A percentile compares a stretch with the other conserved stretches of the same genome.
These are phyloP conservation scores for Notothenia rossii DNA, from an alignment of 2,113 vertebrate genomes.

Conservation along the genomic window DNA sequence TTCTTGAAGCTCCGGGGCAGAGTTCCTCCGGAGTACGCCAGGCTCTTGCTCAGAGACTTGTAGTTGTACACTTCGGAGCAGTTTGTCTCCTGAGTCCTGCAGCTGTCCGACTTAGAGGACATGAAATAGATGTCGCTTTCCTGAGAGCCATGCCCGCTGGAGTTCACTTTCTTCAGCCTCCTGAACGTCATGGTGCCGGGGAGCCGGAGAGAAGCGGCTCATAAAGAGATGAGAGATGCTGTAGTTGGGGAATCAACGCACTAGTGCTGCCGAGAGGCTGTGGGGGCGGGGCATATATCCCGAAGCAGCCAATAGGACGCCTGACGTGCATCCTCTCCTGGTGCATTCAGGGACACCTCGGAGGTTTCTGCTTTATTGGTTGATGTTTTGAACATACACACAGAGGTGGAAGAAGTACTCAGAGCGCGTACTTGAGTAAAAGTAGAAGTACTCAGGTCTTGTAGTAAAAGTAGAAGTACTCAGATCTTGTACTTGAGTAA, in stretches of 20 bases:
- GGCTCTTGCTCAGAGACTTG: conserved; percentile 88
- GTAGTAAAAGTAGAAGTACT: too few species aligned
- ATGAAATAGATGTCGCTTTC: conserved; percentile 82
- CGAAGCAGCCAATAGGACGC: conserved; percentile 39
- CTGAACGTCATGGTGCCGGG: conserved; percentile 80
- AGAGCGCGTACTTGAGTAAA: too few species aligned
- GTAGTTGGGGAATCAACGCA: not conserved
- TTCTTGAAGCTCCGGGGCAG: conserved; percentile 86
- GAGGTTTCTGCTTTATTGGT: not conserved
- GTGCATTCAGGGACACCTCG: conserved; percentile 12
- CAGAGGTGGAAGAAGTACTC: too few species aligned
- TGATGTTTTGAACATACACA: too few species aligned
- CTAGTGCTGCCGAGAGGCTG: not conserved
- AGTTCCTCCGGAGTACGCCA: conserved; percentile 91
- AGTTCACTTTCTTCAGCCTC: conserved; percentile 81
- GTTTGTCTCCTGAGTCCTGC: conserved; percentile 59
- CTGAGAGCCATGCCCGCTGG: conserved; percentile 64
- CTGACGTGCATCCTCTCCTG: conserved; percentile 26
- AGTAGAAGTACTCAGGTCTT: too few species aligned
- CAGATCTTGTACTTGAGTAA: too few species aligned
- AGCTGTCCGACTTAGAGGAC: conserved; percentile 83
- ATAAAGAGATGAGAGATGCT: conserved; percentile 26
- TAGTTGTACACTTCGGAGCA: conserved; percentile 85
- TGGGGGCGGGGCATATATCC: conserved; percentile 39
- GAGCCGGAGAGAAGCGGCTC: too few species aligned